phyloP scores from a whole-genome alignment of 2,888 invertebrate genomes.

The Leptinotarsa haldemani region DNA sequence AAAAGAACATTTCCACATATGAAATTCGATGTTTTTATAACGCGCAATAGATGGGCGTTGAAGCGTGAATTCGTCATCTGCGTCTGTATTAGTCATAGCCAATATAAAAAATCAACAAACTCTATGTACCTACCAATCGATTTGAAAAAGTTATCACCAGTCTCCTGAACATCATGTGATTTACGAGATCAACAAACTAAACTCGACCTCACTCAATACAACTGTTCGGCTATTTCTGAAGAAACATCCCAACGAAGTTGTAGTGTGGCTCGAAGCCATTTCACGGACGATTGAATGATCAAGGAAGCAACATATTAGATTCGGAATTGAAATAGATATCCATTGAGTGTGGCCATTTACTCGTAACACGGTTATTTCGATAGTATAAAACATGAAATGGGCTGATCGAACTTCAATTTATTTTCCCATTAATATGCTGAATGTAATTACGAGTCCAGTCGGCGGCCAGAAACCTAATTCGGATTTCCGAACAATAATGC shows the following conservation, averaged over 20 bases:
- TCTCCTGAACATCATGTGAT: background rate
- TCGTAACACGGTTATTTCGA: constrained; percentile 47
- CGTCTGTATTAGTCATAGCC: no score
- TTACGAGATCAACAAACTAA: background rate
- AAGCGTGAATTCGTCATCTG: no score
- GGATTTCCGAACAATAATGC: constrained; percentile 46
- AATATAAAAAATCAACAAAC: no score
- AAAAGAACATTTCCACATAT: no score
- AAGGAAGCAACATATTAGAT: constrained; percentile 16
- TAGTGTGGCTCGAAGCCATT: constrained; percentile 14
- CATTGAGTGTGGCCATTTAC: constrained; percentile 25
- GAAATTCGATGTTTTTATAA: no score
- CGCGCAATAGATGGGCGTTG: no score
- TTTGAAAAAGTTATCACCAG: constrained; percentile 10
- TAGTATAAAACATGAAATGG: constrained; percentile 43
- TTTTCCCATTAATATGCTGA: constrained; percentile 60
- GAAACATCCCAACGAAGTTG: constrained; percentile 4
- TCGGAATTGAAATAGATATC: constrained; percentile 25
- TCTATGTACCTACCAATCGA: no score
- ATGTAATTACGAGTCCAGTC: constrained; percentile 56
- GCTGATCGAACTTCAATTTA: constrained; percentile 59
- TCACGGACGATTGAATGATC: constrained; percentile 24
- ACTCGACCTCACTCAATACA: background rate
- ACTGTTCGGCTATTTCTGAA: background rate
- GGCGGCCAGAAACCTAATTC: constrained; percentile 47